A percentile compares a stretch with the other conserved stretches of the same genome.
These are phyloP conservation scores for Paraescarpia echinospica DNA, from an alignment of 1,140 invertebrate species.

Conservation along the genomic window DNA sequence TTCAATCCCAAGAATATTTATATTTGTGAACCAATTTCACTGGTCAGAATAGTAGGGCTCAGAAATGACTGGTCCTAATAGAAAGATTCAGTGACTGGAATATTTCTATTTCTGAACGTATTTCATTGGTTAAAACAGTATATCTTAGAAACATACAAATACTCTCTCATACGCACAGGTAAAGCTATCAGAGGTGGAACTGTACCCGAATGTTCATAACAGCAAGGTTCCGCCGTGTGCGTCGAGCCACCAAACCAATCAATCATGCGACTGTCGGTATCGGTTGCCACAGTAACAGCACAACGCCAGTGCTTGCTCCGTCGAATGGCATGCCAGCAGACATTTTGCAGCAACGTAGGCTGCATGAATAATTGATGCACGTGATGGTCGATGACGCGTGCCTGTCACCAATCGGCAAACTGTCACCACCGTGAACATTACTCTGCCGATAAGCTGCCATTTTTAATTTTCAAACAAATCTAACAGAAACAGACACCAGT, in stretches of 20 bases:
- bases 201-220: background rate
- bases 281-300: background rate
- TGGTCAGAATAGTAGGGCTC: background rate
- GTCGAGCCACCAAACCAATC: background rate
- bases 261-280: background rate
- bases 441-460: background rate
- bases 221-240: background rate
- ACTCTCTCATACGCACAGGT: background rate
- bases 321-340: background rate
- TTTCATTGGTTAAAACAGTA: too few species aligned
- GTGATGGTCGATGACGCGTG: background rate
- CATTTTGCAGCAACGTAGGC: background rate
- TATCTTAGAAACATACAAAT: background rate
- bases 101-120: too few species aligned
- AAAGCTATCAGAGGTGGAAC: background rate
- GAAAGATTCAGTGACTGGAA: background rate
- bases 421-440: background rate
- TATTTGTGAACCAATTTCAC: background rate
- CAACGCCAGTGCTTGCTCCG: background rate
- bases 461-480: background rate
- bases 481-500: background rate
- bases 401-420: background rate
- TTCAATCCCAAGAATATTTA: too few species aligned
- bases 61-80: background rate
- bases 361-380: background rate